Percentiles rank a stretch among this genome's conserved stretches.
These are phyloP conservation scores for Teleiodes luculella DNA, from an alignment of 2,888 invertebrate genomes.

Conservation along the genomic window DNA sequence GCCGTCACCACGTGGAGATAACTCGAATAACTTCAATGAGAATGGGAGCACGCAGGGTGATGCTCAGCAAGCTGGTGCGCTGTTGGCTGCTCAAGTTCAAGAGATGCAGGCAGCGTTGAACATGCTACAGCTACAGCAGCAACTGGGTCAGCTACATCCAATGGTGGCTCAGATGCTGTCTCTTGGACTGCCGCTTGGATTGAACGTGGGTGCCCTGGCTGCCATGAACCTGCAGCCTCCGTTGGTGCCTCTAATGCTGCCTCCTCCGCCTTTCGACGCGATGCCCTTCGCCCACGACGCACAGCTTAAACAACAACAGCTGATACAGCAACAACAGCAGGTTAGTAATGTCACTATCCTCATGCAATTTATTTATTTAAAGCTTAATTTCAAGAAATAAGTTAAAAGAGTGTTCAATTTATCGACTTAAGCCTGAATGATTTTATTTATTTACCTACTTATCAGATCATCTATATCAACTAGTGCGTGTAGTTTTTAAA, in stretches of 20 bases:
- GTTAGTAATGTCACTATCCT: constrained; percentile 60
- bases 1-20: constrained; percentile 64
- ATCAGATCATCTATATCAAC: too few species aligned
- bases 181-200: constrained; percentile 87
- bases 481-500: too few species aligned
- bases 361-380: background rate
- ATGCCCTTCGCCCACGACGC: constrained; percentile 79
- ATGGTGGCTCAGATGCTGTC: constrained; percentile 94
- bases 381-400: too few species aligned
- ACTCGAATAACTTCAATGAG: constrained; percentile 55
- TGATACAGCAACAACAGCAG: constrained; percentile 84
- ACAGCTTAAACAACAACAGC: constrained; percentile 85
- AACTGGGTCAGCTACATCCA: constrained; percentile 92
- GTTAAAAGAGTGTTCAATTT: too few species aligned
- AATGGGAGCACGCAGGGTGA: constrained; percentile 55
- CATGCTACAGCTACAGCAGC: constrained; percentile 90
- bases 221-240: constrained; percentile 98
- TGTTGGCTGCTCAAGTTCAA: constrained; percentile 86
- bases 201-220: constrained; percentile 89
- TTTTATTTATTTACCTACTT: background rate
- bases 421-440: too few species aligned
- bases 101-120: constrained; percentile 92
- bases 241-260: constrained; percentile 92
- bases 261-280: constrained; percentile 87
- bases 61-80: constrained; percentile 64